Conservation (phyloP, 2,888 invertebrate genomes). For the Trisateles emortualis region DNA sequence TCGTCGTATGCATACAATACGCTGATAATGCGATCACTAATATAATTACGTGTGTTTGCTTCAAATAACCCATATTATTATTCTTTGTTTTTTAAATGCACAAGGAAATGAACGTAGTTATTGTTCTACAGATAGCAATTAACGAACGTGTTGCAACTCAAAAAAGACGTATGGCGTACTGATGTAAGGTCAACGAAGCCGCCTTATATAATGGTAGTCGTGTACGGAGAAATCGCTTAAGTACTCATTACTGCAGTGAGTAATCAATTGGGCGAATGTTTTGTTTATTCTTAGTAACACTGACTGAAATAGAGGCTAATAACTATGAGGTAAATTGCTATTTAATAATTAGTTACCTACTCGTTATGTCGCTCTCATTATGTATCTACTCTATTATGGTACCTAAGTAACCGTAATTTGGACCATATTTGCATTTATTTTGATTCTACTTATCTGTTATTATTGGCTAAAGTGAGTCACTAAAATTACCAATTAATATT, state of each 20-base stretch:
- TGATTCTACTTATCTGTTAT: too few relatives aligned
- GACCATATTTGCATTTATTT: too few relatives aligned
- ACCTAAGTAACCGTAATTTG: too few relatives aligned
- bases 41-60: slow-evolving; percentile 23
- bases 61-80: slow-evolving; percentile 42
- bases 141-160: slow-evolving; percentile 20
- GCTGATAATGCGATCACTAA: slow-evolving; percentile 37
- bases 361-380: background rate
- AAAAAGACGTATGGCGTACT: slow-evolving; percentile 44
- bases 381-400: too few relatives aligned
- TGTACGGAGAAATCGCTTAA: slow-evolving; percentile 12
- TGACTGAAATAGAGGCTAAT: background rate
- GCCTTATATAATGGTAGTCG: slow-evolving; percentile 32
- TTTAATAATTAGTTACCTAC: background rate
- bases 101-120: slow-evolving; percentile 33
- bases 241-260: slow-evolving; percentile 27
- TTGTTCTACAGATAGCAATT: slow-evolving; percentile 26
- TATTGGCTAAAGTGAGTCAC: too few relatives aligned
- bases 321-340: too few relatives aligned
- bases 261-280: slow-evolving; percentile 15
- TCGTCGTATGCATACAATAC: slow-evolving; percentile 40
- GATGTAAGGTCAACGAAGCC: slow-evolving; percentile 52
- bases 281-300: slow-evolving; percentile 15
- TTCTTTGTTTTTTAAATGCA: slow-evolving; percentile 36
- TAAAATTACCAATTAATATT: too few relatives aligned